Evolutionary conservation across 2,113 vertebrate genomes (phyloP).

Genomic region (Steatornis caripensis): DNA sequence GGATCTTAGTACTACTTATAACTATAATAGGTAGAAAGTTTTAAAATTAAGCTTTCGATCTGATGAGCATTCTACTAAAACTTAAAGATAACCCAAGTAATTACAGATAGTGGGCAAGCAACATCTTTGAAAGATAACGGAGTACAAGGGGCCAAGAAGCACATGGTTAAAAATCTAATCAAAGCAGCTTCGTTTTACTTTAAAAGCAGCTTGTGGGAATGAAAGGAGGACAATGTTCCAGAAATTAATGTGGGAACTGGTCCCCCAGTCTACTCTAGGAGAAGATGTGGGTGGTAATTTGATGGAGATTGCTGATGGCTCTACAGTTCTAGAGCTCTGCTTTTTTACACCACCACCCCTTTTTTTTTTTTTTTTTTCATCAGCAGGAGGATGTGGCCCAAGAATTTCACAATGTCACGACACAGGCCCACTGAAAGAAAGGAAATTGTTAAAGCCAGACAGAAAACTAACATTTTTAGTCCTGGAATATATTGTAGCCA

Average conservation of each 20-base stretch:
- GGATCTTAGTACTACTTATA: not conserved
- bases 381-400: not conserved
- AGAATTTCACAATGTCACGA: not conserved
- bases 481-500: not conserved
- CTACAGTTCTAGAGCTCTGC: not conserved
- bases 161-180: not conserved
- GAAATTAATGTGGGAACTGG: not conserved
- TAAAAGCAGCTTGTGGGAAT: not conserved
- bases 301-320: not conserved
- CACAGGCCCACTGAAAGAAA: not conserved
- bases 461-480: not conserved
- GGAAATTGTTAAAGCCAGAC: not conserved
- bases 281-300: not conserved
- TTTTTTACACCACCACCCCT: no score
- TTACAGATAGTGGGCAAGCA: not conserved
- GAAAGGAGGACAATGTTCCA: not conserved
- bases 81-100: not conserved
- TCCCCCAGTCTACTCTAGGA: not conserved
- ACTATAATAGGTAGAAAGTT: conserved; percentile 38
- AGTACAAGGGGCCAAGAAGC: not conserved
- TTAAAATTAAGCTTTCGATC: not conserved
- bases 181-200: not conserved
- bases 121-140: not conserved
- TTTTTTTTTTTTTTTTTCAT: not conserved
- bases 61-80: not conserved